Percentiles rank a stretch among this genome's conserved stretches.
These are phyloP conservation scores for Eucriotettix oculatus DNA, from an alignment of 2,888 invertebrate species.

Conservation along the genomic window DNA sequence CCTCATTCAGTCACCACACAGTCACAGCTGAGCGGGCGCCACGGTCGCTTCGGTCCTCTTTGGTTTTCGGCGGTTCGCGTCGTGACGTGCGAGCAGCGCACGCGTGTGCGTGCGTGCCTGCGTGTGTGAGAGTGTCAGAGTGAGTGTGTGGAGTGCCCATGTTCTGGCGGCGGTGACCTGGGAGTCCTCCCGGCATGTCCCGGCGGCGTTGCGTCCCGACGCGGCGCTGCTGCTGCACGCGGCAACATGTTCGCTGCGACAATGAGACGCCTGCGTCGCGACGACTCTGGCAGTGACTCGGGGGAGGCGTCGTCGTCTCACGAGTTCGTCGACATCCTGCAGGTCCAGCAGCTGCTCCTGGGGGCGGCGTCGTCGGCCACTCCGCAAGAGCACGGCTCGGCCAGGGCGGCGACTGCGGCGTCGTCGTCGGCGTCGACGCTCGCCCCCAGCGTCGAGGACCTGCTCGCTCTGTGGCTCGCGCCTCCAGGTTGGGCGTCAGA, in stretches of 20 bases:
- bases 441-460: slow-evolving; percentile 49
- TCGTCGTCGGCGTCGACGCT: slow-evolving; percentile 15
- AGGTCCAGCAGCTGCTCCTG: slow-evolving; percentile 59
- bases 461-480: slow-evolving; percentile 58
- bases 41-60: not conserved
- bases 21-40: not conserved
- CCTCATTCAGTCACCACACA: not conserved
- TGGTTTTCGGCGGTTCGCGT: too few relatives aligned
- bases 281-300: slow-evolving; percentile 26
- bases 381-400: slow-evolving; percentile 4
- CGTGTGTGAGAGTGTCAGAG: too few relatives aligned
- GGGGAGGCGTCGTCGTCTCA: slow-evolving; percentile 22
- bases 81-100: too few relatives aligned
- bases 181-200: too few relatives aligned
- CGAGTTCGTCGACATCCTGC: slow-evolving; percentile 72
- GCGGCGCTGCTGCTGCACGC: not conserved
- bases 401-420: slow-evolving; percentile 17
- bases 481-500: slow-evolving; percentile 6
- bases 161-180: not conserved
- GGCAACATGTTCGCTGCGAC: not conserved
- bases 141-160: not conserved
- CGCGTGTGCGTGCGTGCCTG: too few relatives aligned
- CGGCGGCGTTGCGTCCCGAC: not conserved
- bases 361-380: slow-evolving; percentile 21
- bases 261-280: slow-evolving; percentile 19